Evolutionary conservation across 2,888 invertebrate species (phyloP).

Genomic region (Eudemis profundana): DNA sequence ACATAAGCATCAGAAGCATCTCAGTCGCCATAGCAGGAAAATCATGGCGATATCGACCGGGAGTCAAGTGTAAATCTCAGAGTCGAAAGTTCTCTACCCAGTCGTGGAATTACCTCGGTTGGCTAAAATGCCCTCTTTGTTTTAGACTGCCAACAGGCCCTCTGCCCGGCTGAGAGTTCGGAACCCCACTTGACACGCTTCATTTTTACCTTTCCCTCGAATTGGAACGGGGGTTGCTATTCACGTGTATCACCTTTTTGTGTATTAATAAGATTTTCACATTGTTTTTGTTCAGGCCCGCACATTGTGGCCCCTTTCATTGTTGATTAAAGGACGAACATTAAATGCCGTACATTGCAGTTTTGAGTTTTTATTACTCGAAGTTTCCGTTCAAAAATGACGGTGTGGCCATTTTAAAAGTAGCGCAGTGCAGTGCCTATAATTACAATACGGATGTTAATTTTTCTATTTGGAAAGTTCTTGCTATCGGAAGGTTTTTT

Average conservation of each 20-base stretch:
- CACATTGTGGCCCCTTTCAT: not conserved
- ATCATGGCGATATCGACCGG: slow-evolving; percentile 20
- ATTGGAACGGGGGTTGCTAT: slow-evolving; percentile 72
- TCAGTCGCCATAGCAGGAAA: slow-evolving; percentile 9
- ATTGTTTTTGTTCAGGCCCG: slow-evolving; percentile 5
- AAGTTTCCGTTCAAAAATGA: not conserved
- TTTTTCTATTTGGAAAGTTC: not conserved
- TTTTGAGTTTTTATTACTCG: not conserved
- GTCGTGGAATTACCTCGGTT: slow-evolving; percentile 47
- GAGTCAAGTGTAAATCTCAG: slow-evolving; percentile 65
- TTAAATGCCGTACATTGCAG: not conserved
- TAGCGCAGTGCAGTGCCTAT: no score
- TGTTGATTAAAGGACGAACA: not conserved
- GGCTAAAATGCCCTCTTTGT: slow-evolving; percentile 70
- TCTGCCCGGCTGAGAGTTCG: slow-evolving; percentile 69
- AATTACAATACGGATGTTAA: no score
- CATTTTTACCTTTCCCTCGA: slow-evolving; percentile 80
- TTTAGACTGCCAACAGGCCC: slow-evolving; percentile 75
- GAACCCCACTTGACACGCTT: slow-evolving; percentile 81
- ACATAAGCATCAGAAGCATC: not conserved
- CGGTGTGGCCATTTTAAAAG: not conserved
- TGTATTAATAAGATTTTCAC: slow-evolving; percentile 50
- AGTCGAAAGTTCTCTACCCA: slow-evolving; percentile 65
- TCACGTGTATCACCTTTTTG: slow-evolving; percentile 66
- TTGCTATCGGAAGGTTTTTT: not conserved